Evolutionary conservation across 2,797 vertebrate genomes (phyloP).

Genomic region (Enteromius fasciolatus): DNA sequence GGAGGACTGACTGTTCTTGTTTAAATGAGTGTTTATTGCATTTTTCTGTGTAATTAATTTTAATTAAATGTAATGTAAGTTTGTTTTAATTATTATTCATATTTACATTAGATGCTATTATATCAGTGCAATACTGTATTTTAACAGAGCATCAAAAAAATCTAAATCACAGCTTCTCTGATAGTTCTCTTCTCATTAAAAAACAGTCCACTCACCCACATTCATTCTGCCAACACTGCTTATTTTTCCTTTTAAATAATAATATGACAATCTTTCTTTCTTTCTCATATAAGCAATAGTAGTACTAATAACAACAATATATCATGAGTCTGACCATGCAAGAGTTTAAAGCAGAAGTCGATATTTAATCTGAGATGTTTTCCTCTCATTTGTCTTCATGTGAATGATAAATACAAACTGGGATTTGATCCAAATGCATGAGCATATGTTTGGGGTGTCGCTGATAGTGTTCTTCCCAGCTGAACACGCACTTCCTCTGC

Average conservation of each 20-base stretch:
- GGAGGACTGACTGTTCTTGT: not conserved
- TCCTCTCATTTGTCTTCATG: slow-evolving; percentile 27
- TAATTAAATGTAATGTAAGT: not conserved
- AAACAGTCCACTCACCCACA: not conserved
- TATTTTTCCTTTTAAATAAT: not conserved
- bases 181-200: not conserved
- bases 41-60: not conserved
- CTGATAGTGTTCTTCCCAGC: not conserved
- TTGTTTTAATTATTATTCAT: not conserved
- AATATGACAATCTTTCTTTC: not conserved
- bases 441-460: not conserved
- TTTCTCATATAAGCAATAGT: not conserved
- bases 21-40: not conserved
- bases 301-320: not conserved
- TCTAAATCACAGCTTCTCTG: not conserved
- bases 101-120: not conserved
- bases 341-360: not conserved
- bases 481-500: slow-evolving; percentile 28
- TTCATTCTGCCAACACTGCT: not conserved
- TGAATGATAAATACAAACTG: slow-evolving; percentile 30
- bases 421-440: slow-evolving; percentile 21
- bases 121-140: not conserved
- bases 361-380: slow-evolving; percentile 27
- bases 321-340: slow-evolving; percentile 15
- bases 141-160: slow-evolving; percentile 2